These are phyloP conservation scores for Pseudeuparius sepicola DNA, from an alignment of 2,888 invertebrate genomes.

Conservation along the genomic window DNA sequence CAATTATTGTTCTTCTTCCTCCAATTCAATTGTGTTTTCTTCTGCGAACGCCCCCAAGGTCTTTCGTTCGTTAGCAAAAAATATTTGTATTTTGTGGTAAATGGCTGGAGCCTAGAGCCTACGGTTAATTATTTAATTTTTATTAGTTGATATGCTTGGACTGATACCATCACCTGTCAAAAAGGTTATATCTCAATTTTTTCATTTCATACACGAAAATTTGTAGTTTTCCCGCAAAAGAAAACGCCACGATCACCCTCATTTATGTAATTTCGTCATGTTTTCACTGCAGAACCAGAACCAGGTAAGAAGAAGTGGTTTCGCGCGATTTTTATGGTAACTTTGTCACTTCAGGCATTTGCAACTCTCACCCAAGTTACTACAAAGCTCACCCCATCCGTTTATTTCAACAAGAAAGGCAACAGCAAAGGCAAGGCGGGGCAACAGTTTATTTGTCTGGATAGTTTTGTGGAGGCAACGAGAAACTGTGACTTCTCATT, in stretches of 20 bases:
- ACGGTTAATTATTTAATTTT: too few relatives aligned
- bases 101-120: too few relatives aligned
- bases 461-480: slow-evolving; percentile 40
- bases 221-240: slow-evolving; percentile 25
- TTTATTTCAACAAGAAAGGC: slow-evolving; percentile 34
- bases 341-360: slow-evolving; percentile 20
- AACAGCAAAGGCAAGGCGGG: slow-evolving; percentile 28
- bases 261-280: slow-evolving; percentile 32
- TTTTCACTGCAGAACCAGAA: slow-evolving; percentile 43
- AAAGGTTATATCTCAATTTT: slow-evolving; percentile 31
- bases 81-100: too few relatives aligned
- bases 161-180: too few relatives aligned
- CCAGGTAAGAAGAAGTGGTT: slow-evolving; percentile 36
- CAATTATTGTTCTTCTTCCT: too few relatives aligned
- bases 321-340: background rate
- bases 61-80: too few relatives aligned
- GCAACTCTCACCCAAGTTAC: slow-evolving; percentile 40
- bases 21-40: too few relatives aligned
- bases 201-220: slow-evolving; percentile 24
- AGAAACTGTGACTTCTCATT: slow-evolving; percentile 38
- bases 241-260: slow-evolving; percentile 19
- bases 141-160: too few relatives aligned
- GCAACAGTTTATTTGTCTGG: slow-evolving; percentile 34
- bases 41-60: too few relatives aligned
- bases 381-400: slow-evolving; percentile 37